Conservation (phyloP, 2,797 vertebrate genomes). For the Crossoptilon crossoptilon region DNA sequence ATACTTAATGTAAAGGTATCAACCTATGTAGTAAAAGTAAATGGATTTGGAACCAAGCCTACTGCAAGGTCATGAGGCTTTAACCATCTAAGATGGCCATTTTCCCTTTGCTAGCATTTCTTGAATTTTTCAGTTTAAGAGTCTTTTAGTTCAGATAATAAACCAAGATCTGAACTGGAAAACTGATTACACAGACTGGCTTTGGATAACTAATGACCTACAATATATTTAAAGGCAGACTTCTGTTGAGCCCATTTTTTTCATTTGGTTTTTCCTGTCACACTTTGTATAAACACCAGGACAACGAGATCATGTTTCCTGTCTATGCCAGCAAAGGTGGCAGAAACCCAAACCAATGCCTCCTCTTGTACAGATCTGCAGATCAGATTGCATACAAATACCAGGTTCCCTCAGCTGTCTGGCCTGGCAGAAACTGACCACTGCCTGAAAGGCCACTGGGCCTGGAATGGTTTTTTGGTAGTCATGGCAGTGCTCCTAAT, state of each 20-base stretch:
- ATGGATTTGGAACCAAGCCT: not conserved
- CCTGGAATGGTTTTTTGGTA: not conserved
- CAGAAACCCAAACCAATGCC: not conserved
- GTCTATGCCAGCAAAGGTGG: not conserved
- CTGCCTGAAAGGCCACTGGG: not conserved
- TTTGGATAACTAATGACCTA: not conserved
- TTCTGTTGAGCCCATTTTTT: not conserved
- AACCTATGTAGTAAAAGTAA: not conserved
- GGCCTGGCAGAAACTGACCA: not conserved
- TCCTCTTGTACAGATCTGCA: not conserved
- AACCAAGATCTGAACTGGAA: not conserved
- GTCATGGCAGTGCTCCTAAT: not conserved
- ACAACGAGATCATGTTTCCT: not conserved
- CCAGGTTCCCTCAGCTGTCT: not conserved
- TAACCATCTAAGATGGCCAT: not conserved
- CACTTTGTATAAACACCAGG: not conserved
- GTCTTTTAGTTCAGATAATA: not conserved
- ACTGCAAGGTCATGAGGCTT: not conserved
- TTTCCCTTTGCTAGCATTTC: not conserved
- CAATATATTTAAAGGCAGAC: not conserved
- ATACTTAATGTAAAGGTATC: not conserved
- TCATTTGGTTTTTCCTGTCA: not conserved
- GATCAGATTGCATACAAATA: no score
- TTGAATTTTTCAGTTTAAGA: not conserved
- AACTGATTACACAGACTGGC: not conserved